Percentiles rank a stretch among this genome's conserved stretches.
Evolutionary conservation across 2,888 invertebrate species (phyloP).

Genomic region (Hypolimnas misippus): DNA sequence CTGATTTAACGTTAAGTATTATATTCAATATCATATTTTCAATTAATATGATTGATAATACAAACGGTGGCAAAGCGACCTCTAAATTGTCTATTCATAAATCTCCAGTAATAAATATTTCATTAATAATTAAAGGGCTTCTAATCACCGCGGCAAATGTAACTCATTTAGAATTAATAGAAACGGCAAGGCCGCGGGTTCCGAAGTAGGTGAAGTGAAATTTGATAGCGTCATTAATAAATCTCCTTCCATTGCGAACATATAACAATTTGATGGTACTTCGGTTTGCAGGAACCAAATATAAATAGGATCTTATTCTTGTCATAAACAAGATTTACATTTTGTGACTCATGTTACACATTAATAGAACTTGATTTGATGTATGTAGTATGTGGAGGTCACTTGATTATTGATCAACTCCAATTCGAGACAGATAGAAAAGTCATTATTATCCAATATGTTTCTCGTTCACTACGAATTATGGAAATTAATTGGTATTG

Average conservation of each 20-base stretch:
- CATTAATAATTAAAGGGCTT: conserved; percentile 22
- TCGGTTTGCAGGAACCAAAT: neutral
- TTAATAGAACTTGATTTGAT: neutral
- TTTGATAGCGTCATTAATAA: conserved; percentile 23
- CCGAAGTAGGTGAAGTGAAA: conserved; percentile 23
- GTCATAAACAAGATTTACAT: neutral
- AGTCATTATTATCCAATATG: neutral
- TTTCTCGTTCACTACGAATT: neutral
- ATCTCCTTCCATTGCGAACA: conserved; percentile 8
- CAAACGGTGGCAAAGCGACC: neutral
- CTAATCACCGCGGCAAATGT: conserved; percentile 17
- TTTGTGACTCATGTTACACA: neutral
- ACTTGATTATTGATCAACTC: neutral
- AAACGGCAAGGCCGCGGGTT: conserved; percentile 10
- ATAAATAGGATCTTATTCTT: neutral
- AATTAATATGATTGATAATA: conserved; percentile 1
- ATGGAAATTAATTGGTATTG: neutral
- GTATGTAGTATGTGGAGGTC: neutral
- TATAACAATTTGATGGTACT: neutral
- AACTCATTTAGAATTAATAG: conserved; percentile 27
- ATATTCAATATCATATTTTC: neutral
- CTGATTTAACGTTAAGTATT: neutral
- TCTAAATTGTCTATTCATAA: conserved; percentile 17
- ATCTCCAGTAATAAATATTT: conserved; percentile 23
- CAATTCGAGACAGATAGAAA: neutral